Conservation (phyloP, 2,113 vertebrate species). For the Sturnus vulgaris region DNA sequence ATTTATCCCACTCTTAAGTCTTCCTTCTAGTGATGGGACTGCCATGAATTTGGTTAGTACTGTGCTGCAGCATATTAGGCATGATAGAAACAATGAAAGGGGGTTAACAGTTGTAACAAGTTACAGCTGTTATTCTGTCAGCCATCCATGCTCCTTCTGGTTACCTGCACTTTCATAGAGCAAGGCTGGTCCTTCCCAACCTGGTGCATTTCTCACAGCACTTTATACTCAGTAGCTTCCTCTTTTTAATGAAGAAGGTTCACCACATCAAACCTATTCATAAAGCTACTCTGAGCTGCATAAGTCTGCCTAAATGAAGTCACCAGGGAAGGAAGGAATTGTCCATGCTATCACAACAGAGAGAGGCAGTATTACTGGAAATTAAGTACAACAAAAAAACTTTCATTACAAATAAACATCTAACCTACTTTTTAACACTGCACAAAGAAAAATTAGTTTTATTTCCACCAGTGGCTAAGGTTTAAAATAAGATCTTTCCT, state of each 20-base stretch:
- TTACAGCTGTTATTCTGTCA: background rate
- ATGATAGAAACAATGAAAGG: background rate
- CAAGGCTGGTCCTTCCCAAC: background rate
- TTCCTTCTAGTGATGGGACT: background rate
- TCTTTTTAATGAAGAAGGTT: background rate
- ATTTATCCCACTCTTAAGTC: background rate
- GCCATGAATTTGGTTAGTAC: background rate
- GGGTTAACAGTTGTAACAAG: background rate
- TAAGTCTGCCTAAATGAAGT: background rate
- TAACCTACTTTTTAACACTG: constrained; percentile 57
- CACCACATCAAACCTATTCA: background rate
- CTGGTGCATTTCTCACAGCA: background rate
- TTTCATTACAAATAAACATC: constrained; percentile 46
- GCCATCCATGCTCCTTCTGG: background rate
- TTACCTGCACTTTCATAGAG: background rate
- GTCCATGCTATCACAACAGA: background rate
- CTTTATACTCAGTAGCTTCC: background rate
- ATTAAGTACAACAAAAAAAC: constrained; percentile 37
- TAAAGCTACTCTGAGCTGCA: background rate
- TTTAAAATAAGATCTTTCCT: constrained; percentile 68
- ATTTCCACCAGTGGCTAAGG: background rate
- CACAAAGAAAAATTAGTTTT: constrained; percentile 18
- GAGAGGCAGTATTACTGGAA: constrained; percentile 13
- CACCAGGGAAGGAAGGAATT: background rate
- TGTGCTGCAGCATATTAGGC: background rate